Evolutionary conservation across 1,140 invertebrate species (phyloP).

Genomic region (Leguminivora glycinivorella): DNA sequence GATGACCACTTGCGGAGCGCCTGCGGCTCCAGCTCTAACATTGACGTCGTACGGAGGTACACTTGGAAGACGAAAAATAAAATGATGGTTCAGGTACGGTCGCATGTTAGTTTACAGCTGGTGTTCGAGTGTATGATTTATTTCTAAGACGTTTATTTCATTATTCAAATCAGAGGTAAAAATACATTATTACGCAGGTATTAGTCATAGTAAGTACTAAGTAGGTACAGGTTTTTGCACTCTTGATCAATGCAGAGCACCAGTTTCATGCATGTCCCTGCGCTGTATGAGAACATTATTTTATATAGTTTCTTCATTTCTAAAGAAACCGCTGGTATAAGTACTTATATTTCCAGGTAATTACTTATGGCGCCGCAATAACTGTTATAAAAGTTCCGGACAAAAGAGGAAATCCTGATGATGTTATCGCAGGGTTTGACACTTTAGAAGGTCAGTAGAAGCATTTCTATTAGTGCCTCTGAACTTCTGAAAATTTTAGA

Average conservation of each 20-base stretch:
- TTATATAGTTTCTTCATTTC: not conserved
- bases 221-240: too few relatives aligned
- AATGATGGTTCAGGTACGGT: conserved; percentile 80
- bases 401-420: conserved; percentile 83
- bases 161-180: too few relatives aligned
- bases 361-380: conserved; percentile 89
- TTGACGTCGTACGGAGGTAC: conserved; percentile 77
- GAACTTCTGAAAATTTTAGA: too few relatives aligned
- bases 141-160: too few relatives aligned
- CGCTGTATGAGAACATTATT: too few relatives aligned
- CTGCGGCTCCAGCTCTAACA: conserved; percentile 64
- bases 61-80: conserved; percentile 83
- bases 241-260: too few relatives aligned
- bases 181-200: too few relatives aligned
- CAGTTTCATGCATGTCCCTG: too few relatives aligned
- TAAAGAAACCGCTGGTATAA: too few relatives aligned
- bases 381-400: conserved; percentile 87
- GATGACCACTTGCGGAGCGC: conserved; percentile 38
- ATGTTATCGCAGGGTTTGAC: conserved; percentile 90
- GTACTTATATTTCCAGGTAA: conserved; percentile 71
- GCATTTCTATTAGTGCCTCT: not conserved
- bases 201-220: too few relatives aligned
- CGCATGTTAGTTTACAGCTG: not conserved
- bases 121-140: too few relatives aligned
- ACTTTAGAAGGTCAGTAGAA: conserved; percentile 81